A percentile compares a stretch with the other conserved stretches of the same genome.
These are phyloP conservation scores for Melanocharis versteri DNA, from an alignment of 2,113 vertebrate genomes.

Conservation along the genomic window DNA sequence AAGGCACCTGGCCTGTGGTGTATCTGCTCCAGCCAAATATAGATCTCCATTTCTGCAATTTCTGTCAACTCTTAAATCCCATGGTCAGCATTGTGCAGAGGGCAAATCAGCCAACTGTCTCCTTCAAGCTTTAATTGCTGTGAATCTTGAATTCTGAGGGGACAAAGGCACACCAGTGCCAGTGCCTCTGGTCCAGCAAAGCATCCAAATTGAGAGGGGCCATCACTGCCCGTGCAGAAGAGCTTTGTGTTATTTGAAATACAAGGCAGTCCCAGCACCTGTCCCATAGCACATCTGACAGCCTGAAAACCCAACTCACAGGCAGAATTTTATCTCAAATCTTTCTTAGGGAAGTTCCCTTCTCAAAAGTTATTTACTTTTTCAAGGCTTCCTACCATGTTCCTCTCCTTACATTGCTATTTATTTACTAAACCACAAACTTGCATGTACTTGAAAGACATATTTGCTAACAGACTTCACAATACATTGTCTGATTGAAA, in stretches of 20 bases:
- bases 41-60: neutral
- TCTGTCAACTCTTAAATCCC: neutral
- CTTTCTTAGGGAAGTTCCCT: neutral
- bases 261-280: fast-evolving
- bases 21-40: neutral
- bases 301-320: neutral
- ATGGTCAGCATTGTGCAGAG: neutral
- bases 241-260: neutral
- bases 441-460: neutral
- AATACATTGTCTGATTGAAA: neutral
- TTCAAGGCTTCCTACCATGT: neutral
- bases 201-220: fast-evolving
- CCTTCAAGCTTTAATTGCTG: neutral
- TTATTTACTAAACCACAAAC: neutral
- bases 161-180: fast-evolving
- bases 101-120: neutral
- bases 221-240: neutral
- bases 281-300: neutral
- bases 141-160: neutral
- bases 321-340: neutral
- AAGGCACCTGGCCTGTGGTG: neutral
- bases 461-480: neutral
- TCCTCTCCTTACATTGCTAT: neutral
- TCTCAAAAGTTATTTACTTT: neutral
- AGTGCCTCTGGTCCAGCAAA: neutral